phyloP scores from a whole-genome alignment of 2,113 vertebrate species.

The Brienomyrus brachyistius region DNA sequence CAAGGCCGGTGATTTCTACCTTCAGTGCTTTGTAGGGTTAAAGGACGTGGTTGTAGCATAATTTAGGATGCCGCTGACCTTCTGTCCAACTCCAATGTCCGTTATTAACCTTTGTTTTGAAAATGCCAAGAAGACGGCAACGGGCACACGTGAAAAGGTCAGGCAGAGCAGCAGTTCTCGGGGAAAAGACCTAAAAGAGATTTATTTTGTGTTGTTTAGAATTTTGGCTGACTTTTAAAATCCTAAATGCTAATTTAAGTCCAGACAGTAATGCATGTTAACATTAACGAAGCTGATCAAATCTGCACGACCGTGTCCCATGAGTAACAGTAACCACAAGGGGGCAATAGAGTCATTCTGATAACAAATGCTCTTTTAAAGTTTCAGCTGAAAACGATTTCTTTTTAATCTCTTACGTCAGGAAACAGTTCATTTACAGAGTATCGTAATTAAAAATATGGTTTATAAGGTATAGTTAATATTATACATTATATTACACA shows the following conservation, averaged over 20 bases:
- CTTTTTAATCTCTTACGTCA: not conserved
- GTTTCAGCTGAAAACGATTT: not conserved
- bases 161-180: slow-evolving; percentile 37
- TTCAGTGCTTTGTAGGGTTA: not conserved
- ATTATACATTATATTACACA: not conserved
- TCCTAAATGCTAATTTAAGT: not conserved
- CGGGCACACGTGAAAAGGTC: slow-evolving; percentile 53
- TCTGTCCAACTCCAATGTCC: slow-evolving; percentile 37
- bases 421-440: not conserved
- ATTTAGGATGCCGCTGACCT: slow-evolving; percentile 47
- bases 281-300: not conserved
- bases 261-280: not conserved
- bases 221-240: not conserved
- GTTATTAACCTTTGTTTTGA: slow-evolving; percentile 59
- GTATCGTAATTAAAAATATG: not conserved
- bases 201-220: not conserved
- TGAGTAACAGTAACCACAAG: not conserved
- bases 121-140: slow-evolving; percentile 51
- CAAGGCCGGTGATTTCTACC: not conserved
- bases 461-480: not conserved
- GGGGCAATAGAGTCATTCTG: not conserved
- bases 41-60: not conserved
- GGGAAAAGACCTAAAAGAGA: slow-evolving; percentile 28
- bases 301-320: not conserved
- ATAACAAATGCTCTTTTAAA: not conserved